A percentile compares a stretch with the other conserved stretches of the same genome.
phyloP scores from a whole-genome alignment of 1,140 invertebrate species.

The Pristionchus pacificus region DNA sequence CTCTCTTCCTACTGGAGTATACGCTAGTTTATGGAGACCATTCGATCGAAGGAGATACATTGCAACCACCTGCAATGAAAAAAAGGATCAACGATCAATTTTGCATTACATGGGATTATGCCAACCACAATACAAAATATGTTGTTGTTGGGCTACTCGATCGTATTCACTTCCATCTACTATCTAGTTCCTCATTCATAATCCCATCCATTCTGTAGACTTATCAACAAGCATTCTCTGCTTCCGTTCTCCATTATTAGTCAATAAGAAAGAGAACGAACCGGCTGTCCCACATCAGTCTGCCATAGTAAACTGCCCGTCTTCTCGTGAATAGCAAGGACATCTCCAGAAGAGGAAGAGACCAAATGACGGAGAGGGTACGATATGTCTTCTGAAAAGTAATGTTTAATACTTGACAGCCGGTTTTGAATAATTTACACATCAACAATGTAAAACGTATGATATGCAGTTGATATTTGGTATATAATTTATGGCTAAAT shows the following conservation, averaged over 20 bases:
- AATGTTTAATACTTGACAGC: no score
- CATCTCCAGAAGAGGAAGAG: slow-evolving; percentile 78
- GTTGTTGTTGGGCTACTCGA: no score
- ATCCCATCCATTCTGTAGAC: no score
- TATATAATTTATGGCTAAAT: slow-evolving; percentile 76
- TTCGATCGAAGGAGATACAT: slow-evolving; percentile 75
- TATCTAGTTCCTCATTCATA: no score
- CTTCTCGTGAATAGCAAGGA: slow-evolving; percentile 68
- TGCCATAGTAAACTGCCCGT: slow-evolving; percentile 52
- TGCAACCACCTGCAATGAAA: slow-evolving; percentile 83
- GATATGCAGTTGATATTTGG: slow-evolving; percentile 18
- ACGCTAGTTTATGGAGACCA: slow-evolving; percentile 78
- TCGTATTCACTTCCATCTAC: no score
- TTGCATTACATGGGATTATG: no score
- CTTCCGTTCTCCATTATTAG: no score
- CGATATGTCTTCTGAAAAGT: slow-evolving; percentile 5
- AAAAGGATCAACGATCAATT: no score
- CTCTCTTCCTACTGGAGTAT: slow-evolving; percentile 71
- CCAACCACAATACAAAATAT: no score
- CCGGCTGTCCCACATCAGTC: slow-evolving; percentile 3
- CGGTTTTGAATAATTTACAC: background rate
- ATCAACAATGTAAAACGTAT: slow-evolving; percentile 7
- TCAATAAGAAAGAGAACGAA: no score
- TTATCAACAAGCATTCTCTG: no score
- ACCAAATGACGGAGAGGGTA: slow-evolving; percentile 65